These are phyloP conservation scores for Galaxea fascicularis DNA, from an alignment of 92 coral and sea anemone species.

Conservation along the genomic window DNA sequence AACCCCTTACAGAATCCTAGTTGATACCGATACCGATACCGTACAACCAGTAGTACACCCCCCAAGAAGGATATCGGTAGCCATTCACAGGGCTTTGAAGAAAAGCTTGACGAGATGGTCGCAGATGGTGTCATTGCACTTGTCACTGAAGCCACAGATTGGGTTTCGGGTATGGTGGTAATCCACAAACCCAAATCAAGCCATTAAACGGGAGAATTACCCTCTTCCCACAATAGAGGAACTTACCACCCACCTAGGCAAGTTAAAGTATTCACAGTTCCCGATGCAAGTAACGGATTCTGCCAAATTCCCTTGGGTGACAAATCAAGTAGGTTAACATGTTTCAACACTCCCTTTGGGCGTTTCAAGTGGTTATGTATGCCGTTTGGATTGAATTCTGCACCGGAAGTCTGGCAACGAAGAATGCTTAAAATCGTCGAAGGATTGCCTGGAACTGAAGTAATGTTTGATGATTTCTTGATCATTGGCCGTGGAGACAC, in stretches of 20 bases:
- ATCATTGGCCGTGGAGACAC: no score
- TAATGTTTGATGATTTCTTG: no score
- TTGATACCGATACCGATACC: slow-evolving; percentile 28
- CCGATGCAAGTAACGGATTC: no score
- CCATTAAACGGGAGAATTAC: slow-evolving; percentile 41
- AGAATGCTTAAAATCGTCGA: background rate
- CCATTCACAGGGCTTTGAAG: slow-evolving; percentile 31
- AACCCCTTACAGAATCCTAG: slow-evolving; percentile 13
- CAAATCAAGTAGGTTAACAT: background rate
- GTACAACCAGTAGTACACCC: slow-evolving; percentile 47
- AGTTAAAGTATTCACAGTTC: slow-evolving; percentile 34
- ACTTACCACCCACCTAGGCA: no score
- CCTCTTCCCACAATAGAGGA: slow-evolving; percentile 37
- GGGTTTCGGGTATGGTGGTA: slow-evolving; percentile 38
- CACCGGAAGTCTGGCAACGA: background rate
- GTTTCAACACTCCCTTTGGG: slow-evolving; percentile 2
- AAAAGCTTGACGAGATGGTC: slow-evolving; percentile 51
- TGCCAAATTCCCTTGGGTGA: slow-evolving; percentile 11
- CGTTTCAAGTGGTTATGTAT: background rate
- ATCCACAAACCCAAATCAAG: slow-evolving; percentile 40
- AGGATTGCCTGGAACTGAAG: background rate
- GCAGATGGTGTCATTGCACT: slow-evolving; percentile 42
- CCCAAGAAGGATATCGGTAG: slow-evolving; percentile 41
- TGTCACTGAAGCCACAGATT: slow-evolving; percentile 47
- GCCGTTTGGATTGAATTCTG: background rate